Evolutionary conservation across 2,797 vertebrate genomes (phyloP), one percentile per base, ranked within the genome.

Genomic region (Sebastes nivosus): DNA sequence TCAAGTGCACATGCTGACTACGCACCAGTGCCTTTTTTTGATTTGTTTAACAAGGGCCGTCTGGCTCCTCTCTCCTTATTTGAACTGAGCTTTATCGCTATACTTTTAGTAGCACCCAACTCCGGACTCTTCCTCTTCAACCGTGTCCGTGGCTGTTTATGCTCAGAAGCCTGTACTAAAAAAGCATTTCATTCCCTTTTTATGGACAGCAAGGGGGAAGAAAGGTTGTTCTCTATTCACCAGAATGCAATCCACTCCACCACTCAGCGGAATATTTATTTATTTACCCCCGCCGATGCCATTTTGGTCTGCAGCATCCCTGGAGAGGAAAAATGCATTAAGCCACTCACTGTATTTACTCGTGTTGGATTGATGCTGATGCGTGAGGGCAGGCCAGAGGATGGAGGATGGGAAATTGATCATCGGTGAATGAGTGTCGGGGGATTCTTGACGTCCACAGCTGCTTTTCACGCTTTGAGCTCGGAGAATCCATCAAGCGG

Each of bases 291-390:
- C 67, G 52, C 36, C 14, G 52, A 65, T 86, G 89, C 86, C 87
- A 85, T 91, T 90, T 93, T 85, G 84, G 85, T 89, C 81, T 60
- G 70, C 64, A 38, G 67, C 83, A 75, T 92, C 93, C 90, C 88
- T 24, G 34, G 93, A 88, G 93, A 94, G 78, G 65, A 77, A 93
- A 67, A 93, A 94, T 91, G 88, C 94, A 92, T 95, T 94, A 94
- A 94, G 93, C 90, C 92, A 91, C 92, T 93, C 89, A 84, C 90
- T 93, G 93, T 94, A 94, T 93, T 94, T 93, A 94, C 93, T 89
- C 80, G 90, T 87, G 84, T 72, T 77, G 87, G 91, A 92, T 86
- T 93, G 94, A 95, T 91, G 92, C 85, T 93, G 94, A 93, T 94
- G 89, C 84, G 89, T 72, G 87, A 89, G 87, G 91, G 92, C 93